Evolutionary conservation across 2,113 vertebrate species (phyloP).

Genomic region (Thamnophis sirtalis): DNA sequence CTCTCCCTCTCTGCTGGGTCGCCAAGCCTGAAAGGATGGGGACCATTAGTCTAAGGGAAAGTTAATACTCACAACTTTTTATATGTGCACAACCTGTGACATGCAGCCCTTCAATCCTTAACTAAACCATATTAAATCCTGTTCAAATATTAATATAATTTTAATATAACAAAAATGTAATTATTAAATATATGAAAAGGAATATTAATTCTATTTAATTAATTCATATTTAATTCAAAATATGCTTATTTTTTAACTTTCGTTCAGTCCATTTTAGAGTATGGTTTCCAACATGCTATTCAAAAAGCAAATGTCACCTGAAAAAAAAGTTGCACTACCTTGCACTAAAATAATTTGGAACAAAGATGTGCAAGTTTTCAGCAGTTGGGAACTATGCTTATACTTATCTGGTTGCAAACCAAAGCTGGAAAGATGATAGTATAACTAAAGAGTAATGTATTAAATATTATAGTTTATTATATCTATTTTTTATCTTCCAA

Average conservation of each 20-base stretch:
- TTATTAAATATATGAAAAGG: neutral
- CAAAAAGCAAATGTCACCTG: neutral
- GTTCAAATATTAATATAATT: neutral
- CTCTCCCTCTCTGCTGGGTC: too few species aligned
- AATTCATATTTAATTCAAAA: neutral
- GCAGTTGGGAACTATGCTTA: neutral
- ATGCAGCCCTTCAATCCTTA: neutral
- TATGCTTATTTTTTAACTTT: neutral
- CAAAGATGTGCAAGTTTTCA: neutral
- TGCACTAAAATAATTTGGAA: neutral
- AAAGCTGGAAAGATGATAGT: neutral
- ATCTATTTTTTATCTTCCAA: neutral
- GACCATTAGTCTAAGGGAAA: neutral
- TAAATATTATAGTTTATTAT: neutral
- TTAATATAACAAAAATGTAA: neutral
- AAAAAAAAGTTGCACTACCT: neutral
- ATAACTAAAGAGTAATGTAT: neutral
- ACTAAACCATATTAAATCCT: neutral
- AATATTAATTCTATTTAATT: neutral
- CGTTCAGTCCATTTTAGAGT: neutral
- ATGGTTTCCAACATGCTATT: neutral
- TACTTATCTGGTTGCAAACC: neutral
- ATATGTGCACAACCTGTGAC: neutral
- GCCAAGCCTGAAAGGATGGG: too few species aligned
- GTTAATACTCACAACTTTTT: neutral